phyloP scores from a whole-genome alignment of 2,797 vertebrate genomes.

The Phrynocephalus guinanensis region DNA sequence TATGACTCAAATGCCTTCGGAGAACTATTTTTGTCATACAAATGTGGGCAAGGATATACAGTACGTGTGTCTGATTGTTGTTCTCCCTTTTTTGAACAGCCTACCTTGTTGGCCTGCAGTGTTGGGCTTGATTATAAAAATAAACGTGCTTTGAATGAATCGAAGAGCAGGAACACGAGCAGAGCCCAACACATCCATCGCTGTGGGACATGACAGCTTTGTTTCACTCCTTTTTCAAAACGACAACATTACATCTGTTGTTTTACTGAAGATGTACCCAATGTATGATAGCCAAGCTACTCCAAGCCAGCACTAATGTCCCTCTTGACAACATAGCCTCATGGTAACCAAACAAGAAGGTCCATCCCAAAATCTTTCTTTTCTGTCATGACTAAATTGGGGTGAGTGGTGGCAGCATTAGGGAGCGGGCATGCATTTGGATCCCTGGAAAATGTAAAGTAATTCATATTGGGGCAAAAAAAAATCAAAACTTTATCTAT shows the following conservation, averaged over 20 bases:
- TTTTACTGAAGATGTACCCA: slow-evolving; percentile 11
- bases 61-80: too few species aligned
- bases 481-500: too few species aligned
- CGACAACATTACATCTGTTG: not conserved
- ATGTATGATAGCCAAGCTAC: slow-evolving; percentile 42
- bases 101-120: slow-evolving; percentile 6
- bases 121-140: not conserved
- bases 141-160: not conserved
- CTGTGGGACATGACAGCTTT: not conserved
- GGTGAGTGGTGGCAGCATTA: too few species aligned
- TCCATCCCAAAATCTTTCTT: slow-evolving; percentile 41
- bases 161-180: not conserved
- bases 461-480: too few species aligned
- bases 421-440: too few species aligned
- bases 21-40: slow-evolving; percentile 5
- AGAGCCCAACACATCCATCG: slow-evolving; percentile 10
- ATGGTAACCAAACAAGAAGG: slow-evolving; percentile 70
- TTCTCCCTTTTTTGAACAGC: not conserved
- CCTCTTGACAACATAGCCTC: slow-evolving; percentile 40
- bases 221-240: not conserved
- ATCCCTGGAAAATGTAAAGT: too few species aligned
- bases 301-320: slow-evolving; percentile 15
- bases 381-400: slow-evolving; percentile 33
- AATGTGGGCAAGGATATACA: too few species aligned
- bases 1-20: not conserved